Conservation (phyloP, 2,797 vertebrate genomes). For the Emys orbicularis region DNA sequence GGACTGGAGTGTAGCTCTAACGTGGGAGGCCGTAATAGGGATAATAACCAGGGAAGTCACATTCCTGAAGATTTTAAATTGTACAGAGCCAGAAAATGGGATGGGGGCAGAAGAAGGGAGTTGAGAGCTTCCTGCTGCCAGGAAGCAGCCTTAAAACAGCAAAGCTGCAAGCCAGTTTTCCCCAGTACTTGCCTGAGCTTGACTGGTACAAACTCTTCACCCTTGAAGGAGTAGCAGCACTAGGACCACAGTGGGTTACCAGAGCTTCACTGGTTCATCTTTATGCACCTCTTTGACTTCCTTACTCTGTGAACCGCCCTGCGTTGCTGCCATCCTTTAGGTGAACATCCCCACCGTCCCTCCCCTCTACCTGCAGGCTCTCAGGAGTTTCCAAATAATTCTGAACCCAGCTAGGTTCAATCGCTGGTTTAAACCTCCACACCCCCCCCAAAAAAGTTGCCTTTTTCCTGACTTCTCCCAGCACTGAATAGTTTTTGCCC, state of each 20-base stretch:
- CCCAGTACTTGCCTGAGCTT: conserved; percentile 10
- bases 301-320: neutral
- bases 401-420: neutral
- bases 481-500: conserved; percentile 21
- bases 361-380: neutral
- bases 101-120: conserved; percentile 9
- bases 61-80: neutral
- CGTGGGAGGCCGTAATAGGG: conserved; percentile 15
- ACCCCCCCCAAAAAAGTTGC: neutral
- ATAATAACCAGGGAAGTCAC: neutral
- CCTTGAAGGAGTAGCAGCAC: neutral
- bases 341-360: neutral
- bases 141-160: neutral
- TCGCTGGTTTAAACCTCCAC: neutral
- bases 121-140: conserved; percentile 6
- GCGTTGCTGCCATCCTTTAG: neutral
- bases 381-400: neutral
- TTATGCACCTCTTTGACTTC: neutral
- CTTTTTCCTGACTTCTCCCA: conserved; percentile 22
- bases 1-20: neutral
- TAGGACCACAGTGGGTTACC: neutral
- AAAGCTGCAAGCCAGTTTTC: neutral
- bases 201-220: neutral
- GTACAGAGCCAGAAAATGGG: neutral
- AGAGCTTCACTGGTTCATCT: neutral